Evolutionary conservation across 2,113 vertebrate species (phyloP).

Genomic region (Halichoeres trimaculatus): DNA sequence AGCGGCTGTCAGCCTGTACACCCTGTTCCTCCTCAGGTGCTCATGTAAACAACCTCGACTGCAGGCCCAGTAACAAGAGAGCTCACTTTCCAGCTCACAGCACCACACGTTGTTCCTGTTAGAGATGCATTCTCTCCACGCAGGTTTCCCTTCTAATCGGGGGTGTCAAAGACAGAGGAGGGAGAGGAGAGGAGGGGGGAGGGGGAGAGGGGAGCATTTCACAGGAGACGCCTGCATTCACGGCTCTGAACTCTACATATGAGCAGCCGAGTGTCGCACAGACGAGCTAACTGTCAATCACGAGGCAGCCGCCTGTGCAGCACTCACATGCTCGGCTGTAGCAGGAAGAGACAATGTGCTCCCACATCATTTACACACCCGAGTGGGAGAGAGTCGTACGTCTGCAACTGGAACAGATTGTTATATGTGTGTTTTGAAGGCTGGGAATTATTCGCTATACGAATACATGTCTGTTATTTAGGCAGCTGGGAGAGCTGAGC

Average conservation of each 20-base stretch:
- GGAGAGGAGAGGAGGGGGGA: constrained; percentile 21
- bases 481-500: constrained; percentile 9
- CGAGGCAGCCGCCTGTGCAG: constrained; percentile 54
- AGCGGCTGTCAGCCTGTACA: constrained; percentile 57
- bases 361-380: constrained; percentile 61
- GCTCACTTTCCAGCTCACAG: constrained; percentile 73
- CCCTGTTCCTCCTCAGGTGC: constrained; percentile 63
- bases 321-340: constrained; percentile 60
- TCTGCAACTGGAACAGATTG: constrained; percentile 70
- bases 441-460: constrained; percentile 60
- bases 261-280: constrained; percentile 65
- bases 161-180: constrained; percentile 66
- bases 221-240: constrained; percentile 59
- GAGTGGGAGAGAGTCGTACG: constrained; percentile 46
- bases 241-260: constrained; percentile 56
- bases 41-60: constrained; percentile 68
- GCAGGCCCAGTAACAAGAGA: constrained; percentile 66
- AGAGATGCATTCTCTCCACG: constrained; percentile 63
- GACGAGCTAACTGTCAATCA: constrained; percentile 71
- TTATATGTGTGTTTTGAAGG: constrained; percentile 70
- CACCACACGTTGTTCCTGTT: constrained; percentile 58
- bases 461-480: constrained; percentile 53
- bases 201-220: constrained; percentile 47
- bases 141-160: constrained; percentile 70
- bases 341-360: constrained; percentile 49